A percentile compares a stretch with the other conserved stretches of the same genome.
phyloP scores from a whole-genome alignment of 2,888 invertebrate species.

The Netelia melanura region DNA sequence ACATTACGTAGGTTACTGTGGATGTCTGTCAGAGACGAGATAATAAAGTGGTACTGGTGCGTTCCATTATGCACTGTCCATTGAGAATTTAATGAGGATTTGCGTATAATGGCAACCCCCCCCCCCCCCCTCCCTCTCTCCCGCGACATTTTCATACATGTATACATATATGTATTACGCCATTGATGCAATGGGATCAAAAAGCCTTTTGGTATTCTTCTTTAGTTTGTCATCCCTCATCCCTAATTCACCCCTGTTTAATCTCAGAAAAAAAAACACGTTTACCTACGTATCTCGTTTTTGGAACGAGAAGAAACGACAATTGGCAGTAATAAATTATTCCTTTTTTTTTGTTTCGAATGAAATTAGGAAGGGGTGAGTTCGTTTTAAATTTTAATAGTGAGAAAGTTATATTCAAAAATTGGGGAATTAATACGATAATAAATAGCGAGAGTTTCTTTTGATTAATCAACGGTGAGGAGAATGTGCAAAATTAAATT shows the following conservation, averaged over 20 bases:
- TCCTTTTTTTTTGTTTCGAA: slow-evolving; percentile 15
- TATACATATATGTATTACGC: background rate
- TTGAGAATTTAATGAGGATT: slow-evolving; percentile 72
- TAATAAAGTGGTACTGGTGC: slow-evolving; percentile 58
- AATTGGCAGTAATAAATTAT: background rate
- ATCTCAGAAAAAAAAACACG: background rate
- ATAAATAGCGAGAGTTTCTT: too few relatives aligned
- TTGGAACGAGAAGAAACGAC: too few relatives aligned
- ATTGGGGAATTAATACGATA: too few relatives aligned
- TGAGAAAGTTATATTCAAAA: too few relatives aligned
- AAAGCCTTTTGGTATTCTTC: slow-evolving; percentile 13
- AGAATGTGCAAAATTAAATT: too few relatives aligned
- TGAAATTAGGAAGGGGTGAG: background rate
- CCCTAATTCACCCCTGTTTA: slow-evolving; percentile 6
- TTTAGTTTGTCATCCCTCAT: too few relatives aligned
- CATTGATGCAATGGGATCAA: slow-evolving; percentile 5
- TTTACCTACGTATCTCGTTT: too few relatives aligned
- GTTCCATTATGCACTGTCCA: slow-evolving; percentile 67
- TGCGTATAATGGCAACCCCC: slow-evolving; percentile 58
- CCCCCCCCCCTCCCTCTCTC: background rate
- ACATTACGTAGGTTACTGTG: slow-evolving; percentile 24
- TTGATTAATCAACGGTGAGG: too few relatives aligned
- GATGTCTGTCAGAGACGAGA: slow-evolving; percentile 55
- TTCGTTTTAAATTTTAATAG: too few relatives aligned
- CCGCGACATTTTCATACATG: background rate